Evolutionary conservation across 2,797 vertebrate genomes (phyloP), one percentile per base, ranked within the genome.

Genomic region (Propithecus perrieri): DNA sequence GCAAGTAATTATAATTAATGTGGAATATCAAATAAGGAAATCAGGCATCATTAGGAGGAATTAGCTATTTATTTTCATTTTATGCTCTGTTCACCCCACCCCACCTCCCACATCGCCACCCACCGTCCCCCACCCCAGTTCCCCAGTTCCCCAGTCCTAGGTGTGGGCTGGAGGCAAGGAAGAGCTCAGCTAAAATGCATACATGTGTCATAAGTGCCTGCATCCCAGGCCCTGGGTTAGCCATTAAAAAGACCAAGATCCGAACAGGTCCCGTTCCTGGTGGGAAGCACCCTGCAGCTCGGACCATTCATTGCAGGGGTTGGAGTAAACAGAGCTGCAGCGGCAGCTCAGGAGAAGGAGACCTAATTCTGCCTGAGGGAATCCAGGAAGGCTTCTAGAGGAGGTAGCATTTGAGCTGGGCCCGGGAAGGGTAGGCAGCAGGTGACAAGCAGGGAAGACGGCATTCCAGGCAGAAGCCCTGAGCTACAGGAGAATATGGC

Each of bases 1-100:
- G 96, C 98, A 98, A 98, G 98, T 99, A 99, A 99, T 99, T 99
- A 99, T 98, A 99, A 99, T 99, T 99, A 99, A 99, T 99, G 98
- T 98, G 97, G 98, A 99, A 98, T 98, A 99, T 98, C 98, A 99
- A 98, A 98, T 99, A 98, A 98, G 99, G 99, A 99, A 99, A 99
- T 98, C 97, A 98, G 98, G 98, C 98, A 99, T 99, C 99, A 99
- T 99, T 98, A 98, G 98, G 92, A 98, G 96, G 97, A 99, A 99
- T 98, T 98, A 98, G 98, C 98, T 98, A 98, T 98, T 99, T 99
- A 98, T 99, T 99, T 99, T 98, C 98, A 98, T 99, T 98, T 99
- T 98, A 98, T 75, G 97, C 98, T 98, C 98, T 97, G 97, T 89
- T 98, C 97, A 96, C 96, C 98, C 95, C 95, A 91, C 94, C 94